These are phyloP conservation scores for Echiichthys vipera DNA, from an alignment of 2,797 vertebrate species.

Conservation along the genomic window DNA sequence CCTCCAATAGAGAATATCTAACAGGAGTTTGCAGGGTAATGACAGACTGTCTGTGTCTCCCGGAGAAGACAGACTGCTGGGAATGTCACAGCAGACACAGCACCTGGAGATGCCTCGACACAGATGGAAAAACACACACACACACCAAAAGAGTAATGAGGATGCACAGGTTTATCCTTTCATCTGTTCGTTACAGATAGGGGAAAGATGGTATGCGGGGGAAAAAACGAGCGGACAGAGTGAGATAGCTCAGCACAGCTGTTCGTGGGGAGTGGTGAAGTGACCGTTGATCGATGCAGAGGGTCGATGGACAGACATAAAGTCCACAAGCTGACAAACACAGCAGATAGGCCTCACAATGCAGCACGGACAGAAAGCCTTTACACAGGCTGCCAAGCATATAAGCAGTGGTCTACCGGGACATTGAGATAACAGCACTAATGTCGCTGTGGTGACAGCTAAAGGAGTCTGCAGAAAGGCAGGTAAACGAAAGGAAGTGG, in stretches of 20 bases:
- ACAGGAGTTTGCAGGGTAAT: slow-evolving; percentile 62
- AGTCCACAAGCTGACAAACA: slow-evolving; percentile 67
- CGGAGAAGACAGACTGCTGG: slow-evolving; percentile 36
- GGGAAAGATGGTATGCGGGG: background rate
- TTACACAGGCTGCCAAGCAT: slow-evolving; percentile 41
- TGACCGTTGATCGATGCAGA: slow-evolving; percentile 70
- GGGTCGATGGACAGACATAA: slow-evolving; percentile 74
- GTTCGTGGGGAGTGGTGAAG: slow-evolving; percentile 52
- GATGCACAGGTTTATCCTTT: slow-evolving; percentile 49
- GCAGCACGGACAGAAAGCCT: slow-evolving; percentile 43
- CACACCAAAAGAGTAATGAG: slow-evolving; percentile 39
- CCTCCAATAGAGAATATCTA: slow-evolving; percentile 49
- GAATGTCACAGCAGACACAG: slow-evolving; percentile 55
- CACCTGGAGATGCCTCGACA: slow-evolving; percentile 47
- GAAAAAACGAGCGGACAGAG: slow-evolving; percentile 12
- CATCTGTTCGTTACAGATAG: slow-evolving; percentile 30
- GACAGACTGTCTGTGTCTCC: slow-evolving; percentile 56
- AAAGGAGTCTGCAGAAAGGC: slow-evolving; percentile 28
- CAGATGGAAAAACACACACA: slow-evolving; percentile 30
- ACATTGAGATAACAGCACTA: slow-evolving; percentile 31
- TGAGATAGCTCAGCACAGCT: slow-evolving; percentile 17
- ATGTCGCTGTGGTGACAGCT: slow-evolving; percentile 50
- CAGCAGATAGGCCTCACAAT: slow-evolving; percentile 56
- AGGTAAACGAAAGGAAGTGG: slow-evolving; percentile 34
- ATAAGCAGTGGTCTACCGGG: slow-evolving; percentile 24